phyloP scores from a whole-genome alignment of 2,797 vertebrate genomes.

The Sebastiscus albofasciatus region DNA sequence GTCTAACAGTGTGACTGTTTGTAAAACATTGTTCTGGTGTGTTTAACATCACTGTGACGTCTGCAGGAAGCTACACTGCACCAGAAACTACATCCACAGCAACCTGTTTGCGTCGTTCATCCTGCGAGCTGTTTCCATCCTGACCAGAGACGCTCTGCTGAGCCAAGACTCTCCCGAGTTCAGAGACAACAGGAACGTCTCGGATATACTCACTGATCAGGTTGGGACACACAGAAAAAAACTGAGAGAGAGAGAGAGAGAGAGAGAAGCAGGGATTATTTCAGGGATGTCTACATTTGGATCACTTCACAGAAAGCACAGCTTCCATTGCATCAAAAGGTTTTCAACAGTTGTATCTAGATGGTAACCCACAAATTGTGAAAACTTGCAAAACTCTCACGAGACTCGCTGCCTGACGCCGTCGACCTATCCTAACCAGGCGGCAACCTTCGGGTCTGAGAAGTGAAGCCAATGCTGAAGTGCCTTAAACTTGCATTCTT shows the following conservation, averaged over 20 bases:
- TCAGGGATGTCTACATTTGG: neutral
- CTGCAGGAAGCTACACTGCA: slow-evolving; percentile 95
- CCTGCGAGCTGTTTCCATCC: slow-evolving; percentile 86
- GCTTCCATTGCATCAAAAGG: too few species aligned
- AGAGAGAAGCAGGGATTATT: neutral
- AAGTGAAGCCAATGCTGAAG: too few species aligned
- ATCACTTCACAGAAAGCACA: neutral
- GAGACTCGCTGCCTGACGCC: too few species aligned
- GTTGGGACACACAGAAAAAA: slow-evolving; percentile 37
- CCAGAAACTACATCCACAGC: slow-evolving; percentile 98
- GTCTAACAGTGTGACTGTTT: neutral
- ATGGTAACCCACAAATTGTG: too few species aligned
- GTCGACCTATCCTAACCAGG: too few species aligned
- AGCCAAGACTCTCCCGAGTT: slow-evolving; percentile 79
- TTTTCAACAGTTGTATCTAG: too few species aligned
- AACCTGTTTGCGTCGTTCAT: slow-evolving; percentile 97
- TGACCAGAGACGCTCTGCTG: slow-evolving; percentile 83
- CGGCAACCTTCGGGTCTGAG: too few species aligned
- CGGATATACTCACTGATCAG: slow-evolving; percentile 54
- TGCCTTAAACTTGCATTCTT: too few species aligned
- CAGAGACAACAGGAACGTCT: slow-evolving; percentile 39
- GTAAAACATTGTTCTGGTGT: neutral
- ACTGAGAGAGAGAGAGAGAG: neutral
- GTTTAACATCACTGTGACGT: neutral
- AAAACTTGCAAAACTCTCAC: too few species aligned